Base-by-base conservation (phyloP, 2,113 vertebrate species). In the Vidua chalybeata region DNA sequence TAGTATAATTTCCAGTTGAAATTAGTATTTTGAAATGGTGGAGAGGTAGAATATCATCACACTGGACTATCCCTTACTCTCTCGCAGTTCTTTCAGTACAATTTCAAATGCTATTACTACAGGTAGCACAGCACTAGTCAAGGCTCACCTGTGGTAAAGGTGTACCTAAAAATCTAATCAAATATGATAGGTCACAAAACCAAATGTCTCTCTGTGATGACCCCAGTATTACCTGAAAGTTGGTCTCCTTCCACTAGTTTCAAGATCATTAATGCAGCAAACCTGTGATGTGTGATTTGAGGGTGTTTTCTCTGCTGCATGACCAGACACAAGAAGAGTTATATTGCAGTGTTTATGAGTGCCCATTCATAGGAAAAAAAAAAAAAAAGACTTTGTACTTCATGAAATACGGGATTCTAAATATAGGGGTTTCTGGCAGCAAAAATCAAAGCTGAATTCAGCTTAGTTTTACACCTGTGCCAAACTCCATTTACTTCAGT, bases 401-500 rank as follows among this genome's bases (percentile, higher is more conserved):
- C 45, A 78, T 93, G 79, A 89, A 68, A 87, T 89, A 96, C 43
- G 66, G 6, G 45, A 74, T 89, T 87, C 88, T 92, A 94, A 79
- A 90, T 27, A 90, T 43, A 91, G 85, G 22, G 20, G 55, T 89
- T 35, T 77, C 69, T 96, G 45, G 66, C 35, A 87, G 55, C 69
- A 93, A 73, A 92, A 96, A 90, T 84, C 77, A 92, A 83, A 95
- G 83, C 79, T 94, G 77, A 78, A 78, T 89, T 94, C 91, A 88
- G 61, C 62, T 93, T 77, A 71, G 7, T 94, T 75, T 84, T 86
- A 93, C 76, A 78, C 85, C 79, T 95, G 79, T 86, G 69, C 80
- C 85, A 68, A 84, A 89, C n/a, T 84, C 85, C 48, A 37, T 74
- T 92, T 67, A 75, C 83, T 64, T 84, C 68, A 68, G 33, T 68